Evolutionary conservation across 2,888 invertebrate genomes (phyloP), one percentile per base, ranked within the genome.

Genomic region (Cerceris rybyensis): DNA sequence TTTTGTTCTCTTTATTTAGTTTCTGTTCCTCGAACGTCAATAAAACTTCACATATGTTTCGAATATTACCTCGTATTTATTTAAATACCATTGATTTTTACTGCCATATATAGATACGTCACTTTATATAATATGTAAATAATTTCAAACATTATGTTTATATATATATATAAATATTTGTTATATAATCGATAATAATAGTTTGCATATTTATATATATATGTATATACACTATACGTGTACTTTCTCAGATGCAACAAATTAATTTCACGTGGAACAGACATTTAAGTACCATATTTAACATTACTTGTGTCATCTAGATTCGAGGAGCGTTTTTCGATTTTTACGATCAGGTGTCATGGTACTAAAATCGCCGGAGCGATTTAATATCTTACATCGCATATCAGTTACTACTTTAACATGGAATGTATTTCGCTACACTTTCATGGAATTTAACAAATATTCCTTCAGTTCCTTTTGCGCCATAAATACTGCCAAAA

Each of bases 201-300:
- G 54, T 64, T 68, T 67, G 16, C 52, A 64, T 66, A 73, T 66
- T 57, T 64, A 57, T 67, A 69, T 67, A 66, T 69, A 54, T 63
- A 39, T 76, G 63, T 78, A 49, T 67, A 41, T 75, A 69, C 70
- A 75, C 57, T 67, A 70, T 80, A 75, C 75, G 74, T 83, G 78
- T 81, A 82, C 81, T 87, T 84, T 85, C 82, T 83, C 82, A 83
- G 82, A 85, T 87, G 86, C 78, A 85, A 85, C 78, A 83, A 86
- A 83, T 85, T 74, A 75, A 82, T 83, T 80, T 84, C 79, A 83
- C 81, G 79, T 82, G 78, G 80, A 83, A 75, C 71, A 85, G 81
- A 85, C 80, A 75, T 85, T 85, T 83, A 81, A 73, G 81, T 79
- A 80, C 78, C 79, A 78, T 74, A 78, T 83, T 28, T 85, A 85